These are phyloP conservation scores for Aphodius granarius DNA, from an alignment of 2,888 invertebrate species.

Conservation along the genomic window DNA sequence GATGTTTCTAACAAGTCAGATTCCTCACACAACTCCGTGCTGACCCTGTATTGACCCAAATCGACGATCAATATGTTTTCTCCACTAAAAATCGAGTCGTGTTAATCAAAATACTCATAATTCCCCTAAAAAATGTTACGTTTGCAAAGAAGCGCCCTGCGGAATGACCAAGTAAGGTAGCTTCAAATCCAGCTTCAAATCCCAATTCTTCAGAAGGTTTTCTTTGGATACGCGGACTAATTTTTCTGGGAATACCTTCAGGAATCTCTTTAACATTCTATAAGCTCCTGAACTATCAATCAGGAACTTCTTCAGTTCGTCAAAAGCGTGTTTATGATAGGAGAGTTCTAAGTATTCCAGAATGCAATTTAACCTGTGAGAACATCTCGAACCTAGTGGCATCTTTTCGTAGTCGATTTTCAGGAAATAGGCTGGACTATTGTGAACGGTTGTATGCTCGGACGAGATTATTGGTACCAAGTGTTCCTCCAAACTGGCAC, in stretches of 20 bases:
- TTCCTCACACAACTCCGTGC: constrained; percentile 73
- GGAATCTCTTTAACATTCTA: not conserved
- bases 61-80: constrained; percentile 74
- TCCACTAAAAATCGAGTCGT: constrained; percentile 54
- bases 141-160: constrained; percentile 69
- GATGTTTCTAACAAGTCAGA: constrained; percentile 71
- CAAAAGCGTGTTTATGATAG: constrained; percentile 77
- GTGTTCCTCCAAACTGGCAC: constrained; percentile 71
- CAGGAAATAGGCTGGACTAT: constrained; percentile 70
- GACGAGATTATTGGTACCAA: constrained; percentile 70
- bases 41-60: constrained; percentile 68
- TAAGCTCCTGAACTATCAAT: constrained; percentile 7
- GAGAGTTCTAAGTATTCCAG: constrained; percentile 76
- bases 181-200: constrained; percentile 72
- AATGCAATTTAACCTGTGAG: constrained; percentile 67
- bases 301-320: constrained; percentile 53
- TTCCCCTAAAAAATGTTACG: constrained; percentile 52
- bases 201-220: constrained; percentile 47
- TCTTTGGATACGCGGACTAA: constrained; percentile 35
- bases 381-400: constrained; percentile 65
- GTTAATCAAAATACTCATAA: not conserved
- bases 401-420: constrained; percentile 75
- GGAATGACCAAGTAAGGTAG: constrained; percentile 77
- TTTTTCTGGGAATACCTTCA: constrained; percentile 33
- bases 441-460: constrained; percentile 59